A percentile compares a stretch with the other conserved stretches of the same genome.
Conservation (phyloP, 2,888 invertebrate species). For the Caradrina kadenii region DNA sequence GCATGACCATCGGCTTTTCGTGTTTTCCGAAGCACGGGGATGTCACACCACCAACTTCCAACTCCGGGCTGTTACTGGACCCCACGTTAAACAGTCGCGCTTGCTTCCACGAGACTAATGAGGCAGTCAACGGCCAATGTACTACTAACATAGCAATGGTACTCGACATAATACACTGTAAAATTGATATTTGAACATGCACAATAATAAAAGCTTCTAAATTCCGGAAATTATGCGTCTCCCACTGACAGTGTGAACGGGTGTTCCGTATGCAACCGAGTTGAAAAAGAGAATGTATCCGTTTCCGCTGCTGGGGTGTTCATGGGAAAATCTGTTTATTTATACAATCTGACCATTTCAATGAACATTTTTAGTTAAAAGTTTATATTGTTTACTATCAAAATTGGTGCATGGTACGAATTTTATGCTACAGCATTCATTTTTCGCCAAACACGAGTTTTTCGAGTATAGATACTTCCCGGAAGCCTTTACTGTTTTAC, state of each 20-base stretch:
- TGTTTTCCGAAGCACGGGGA: no score
- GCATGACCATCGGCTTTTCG: no score
- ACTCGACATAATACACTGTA: conserved; percentile 1
- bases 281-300: conserved; percentile 1
- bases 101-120: no score
- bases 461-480: not conserved
- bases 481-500: conserved; percentile 1
- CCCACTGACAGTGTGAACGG: conserved; percentile 9
- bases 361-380: not conserved
- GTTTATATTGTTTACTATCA: not conserved
- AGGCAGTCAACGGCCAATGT: no score
- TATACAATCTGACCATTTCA: not conserved
- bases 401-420: not conserved
- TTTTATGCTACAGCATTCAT: not conserved
- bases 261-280: conserved; percentile 11
- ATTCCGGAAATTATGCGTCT: conserved; percentile 38
- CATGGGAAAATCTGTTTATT: not conserved
- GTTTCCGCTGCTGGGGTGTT: not conserved
- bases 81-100: no score
- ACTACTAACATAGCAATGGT: not conserved
- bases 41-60: no score
- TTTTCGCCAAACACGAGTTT: no score
- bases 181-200: conserved; percentile 1
- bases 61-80: no score
- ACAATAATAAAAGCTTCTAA: conserved; percentile 14